A percentile compares a stretch with the other conserved stretches of the same genome.
Evolutionary conservation across 2,797 vertebrate genomes (phyloP).

Genomic region (Onychomys leucogaster): DNA sequence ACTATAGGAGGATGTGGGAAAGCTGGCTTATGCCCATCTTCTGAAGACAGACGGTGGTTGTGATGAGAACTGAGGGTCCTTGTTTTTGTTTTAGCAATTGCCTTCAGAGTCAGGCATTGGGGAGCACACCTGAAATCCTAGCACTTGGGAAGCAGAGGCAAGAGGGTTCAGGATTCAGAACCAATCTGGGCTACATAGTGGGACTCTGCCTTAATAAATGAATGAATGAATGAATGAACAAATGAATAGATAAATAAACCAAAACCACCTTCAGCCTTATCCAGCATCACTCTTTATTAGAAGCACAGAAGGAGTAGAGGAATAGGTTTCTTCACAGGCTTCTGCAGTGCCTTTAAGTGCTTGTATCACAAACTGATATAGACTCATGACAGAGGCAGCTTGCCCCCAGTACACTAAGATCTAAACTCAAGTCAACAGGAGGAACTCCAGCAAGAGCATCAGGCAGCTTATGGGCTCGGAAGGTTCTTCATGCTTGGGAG

Average conservation of each 20-base stretch:
- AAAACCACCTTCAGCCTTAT: not conserved
- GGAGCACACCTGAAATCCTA: not conserved
- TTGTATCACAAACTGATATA: not conserved
- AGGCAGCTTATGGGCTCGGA: not conserved
- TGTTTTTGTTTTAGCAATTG: not conserved
- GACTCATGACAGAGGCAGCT: not conserved
- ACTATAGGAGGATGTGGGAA: not conserved
- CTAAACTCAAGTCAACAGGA: not conserved
- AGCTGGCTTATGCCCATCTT: not conserved
- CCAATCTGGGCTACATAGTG: not conserved
- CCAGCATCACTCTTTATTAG: not conserved
- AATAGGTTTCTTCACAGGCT: not conserved
- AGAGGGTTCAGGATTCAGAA: not conserved
- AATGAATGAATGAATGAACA: too few relatives aligned
- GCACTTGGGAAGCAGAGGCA: not conserved
- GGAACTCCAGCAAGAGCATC: not conserved
- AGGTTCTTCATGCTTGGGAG: not conserved
- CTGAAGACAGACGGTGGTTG: too few relatives aligned
- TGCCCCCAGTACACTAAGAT: not conserved
- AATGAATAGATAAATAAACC: not conserved
- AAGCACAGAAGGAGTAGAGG: not conserved
- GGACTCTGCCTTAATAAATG: not conserved
- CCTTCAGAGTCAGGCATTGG: not conserved
- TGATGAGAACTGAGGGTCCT: not conserved
- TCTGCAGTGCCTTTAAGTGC: not conserved